phyloP scores from a whole-genome alignment of 1,140 invertebrate genomes.

The Chironomus striatipennis region DNA sequence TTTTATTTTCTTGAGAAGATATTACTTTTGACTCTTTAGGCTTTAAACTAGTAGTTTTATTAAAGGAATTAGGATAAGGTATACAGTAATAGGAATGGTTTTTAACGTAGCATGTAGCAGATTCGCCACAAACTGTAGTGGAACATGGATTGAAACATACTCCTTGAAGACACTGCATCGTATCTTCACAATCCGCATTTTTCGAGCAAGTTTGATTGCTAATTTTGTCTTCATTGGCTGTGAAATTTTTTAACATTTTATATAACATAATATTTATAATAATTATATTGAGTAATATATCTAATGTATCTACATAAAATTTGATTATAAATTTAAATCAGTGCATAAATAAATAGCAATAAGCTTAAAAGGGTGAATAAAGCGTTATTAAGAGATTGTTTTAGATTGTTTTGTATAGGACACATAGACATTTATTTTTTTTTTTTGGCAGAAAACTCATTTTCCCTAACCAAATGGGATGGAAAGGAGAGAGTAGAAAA shows the following conservation, averaged over 20 bases:
- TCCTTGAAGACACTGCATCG: slow-evolving; percentile 52
- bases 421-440: too few species aligned
- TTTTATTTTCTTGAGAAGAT: background rate
- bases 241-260: slow-evolving; percentile 34
- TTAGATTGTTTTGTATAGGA: too few species aligned
- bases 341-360: background rate
- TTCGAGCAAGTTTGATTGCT: slow-evolving; percentile 45
- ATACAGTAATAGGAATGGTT: slow-evolving; percentile 47
- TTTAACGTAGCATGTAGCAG: slow-evolving; percentile 48
- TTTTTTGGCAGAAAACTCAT: too few species aligned
- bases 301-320: background rate
- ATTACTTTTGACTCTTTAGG: slow-evolving; percentile 24
- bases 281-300: background rate
- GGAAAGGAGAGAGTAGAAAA: too few species aligned
- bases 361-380: background rate
- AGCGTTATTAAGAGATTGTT: too few species aligned
- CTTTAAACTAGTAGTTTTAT: slow-evolving; percentile 36
- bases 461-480: too few species aligned
- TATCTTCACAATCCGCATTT: slow-evolving; percentile 56
- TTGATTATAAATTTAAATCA: background rate
- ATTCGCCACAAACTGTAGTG: slow-evolving; percentile 47
- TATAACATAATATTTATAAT: slow-evolving; percentile 27
- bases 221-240: slow-evolving; percentile 38
- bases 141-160: slow-evolving; percentile 56
- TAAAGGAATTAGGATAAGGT: slow-evolving; percentile 38